Percentiles rank a stretch among this genome's conserved stretches.
Conservation (phyloP, 1,140 invertebrate species). For the Zophobas morio region DNA sequence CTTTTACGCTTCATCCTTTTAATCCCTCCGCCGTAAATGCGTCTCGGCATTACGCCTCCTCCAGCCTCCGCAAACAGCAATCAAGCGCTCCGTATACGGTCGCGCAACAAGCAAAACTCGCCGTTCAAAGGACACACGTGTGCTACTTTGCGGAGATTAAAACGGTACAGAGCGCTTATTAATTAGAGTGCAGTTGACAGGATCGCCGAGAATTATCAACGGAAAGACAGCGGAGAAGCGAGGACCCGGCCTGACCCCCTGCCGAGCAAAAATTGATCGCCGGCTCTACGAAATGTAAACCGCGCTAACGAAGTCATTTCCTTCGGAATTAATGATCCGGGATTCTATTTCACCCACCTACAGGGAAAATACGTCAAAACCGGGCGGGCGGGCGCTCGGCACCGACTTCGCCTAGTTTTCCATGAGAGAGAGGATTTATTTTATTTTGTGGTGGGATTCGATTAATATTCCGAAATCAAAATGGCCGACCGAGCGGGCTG, state of each 20-base stretch:
- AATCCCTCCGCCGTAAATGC: conserved; percentile 27
- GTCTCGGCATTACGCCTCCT: conserved; percentile 2
- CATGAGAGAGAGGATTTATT: not conserved
- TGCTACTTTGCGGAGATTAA: conserved; percentile 19
- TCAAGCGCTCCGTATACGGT: not conserved
- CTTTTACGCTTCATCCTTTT: conserved; percentile 32
- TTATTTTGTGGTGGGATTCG: conserved; percentile 6
- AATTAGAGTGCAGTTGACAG: conserved; percentile 35
- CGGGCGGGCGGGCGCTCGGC: not conserved
- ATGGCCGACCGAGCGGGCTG: not conserved
- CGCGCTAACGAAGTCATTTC: conserved; percentile 39
- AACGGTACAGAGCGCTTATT: conserved; percentile 19
- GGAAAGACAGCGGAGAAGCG: not conserved
- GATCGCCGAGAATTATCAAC: conserved; percentile 17
- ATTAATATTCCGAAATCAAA: conserved; percentile 19
- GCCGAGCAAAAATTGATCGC: conserved; percentile 33
- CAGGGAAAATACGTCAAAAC: conserved; percentile 26
- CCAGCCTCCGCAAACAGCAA: conserved; percentile 19
- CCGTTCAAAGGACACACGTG: conserved; percentile 29
- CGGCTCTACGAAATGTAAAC: conserved; percentile 28
- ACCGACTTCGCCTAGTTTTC: not conserved
- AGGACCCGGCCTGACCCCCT: conserved; percentile 16
- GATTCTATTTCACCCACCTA: conserved; percentile 39
- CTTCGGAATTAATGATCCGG: conserved; percentile 40
- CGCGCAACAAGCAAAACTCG: conserved; percentile 25